Conservation (phyloP, 2,797 vertebrate species). For the Linurgus olivaceus region DNA sequence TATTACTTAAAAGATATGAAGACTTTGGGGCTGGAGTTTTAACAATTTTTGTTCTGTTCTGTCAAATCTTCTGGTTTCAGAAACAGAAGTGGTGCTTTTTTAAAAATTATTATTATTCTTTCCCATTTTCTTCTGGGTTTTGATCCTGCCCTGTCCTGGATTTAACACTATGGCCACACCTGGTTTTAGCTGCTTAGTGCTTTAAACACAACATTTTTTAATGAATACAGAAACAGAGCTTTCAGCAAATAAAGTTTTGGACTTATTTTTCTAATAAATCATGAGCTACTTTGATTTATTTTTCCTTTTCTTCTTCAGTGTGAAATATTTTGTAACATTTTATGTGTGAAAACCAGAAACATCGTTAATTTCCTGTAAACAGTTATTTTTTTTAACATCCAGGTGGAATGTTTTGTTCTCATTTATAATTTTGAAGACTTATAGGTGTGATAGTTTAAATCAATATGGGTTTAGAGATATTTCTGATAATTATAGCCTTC, state of each 20-base stretch:
- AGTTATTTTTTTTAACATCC: neutral
- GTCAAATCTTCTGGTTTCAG: neutral
- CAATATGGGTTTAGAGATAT: neutral
- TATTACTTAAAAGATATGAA: neutral
- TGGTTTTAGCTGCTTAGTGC: neutral
- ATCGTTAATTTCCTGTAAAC: neutral
- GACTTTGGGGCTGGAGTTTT: rapidly evolving
- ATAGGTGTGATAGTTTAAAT: neutral
- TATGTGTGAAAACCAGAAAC: neutral
- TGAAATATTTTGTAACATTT: neutral
- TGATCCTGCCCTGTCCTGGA: neutral
- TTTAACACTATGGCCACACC: neutral
- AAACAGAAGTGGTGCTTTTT: neutral
- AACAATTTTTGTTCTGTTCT: neutral
- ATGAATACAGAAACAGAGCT: neutral
- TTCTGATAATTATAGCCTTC: neutral
- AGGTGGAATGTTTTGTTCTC: neutral
- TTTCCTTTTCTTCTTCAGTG: neutral
- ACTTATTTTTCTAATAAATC: neutral
- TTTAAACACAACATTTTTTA: neutral
- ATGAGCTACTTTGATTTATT: neutral
- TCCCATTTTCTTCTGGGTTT: neutral
- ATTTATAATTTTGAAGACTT: neutral
- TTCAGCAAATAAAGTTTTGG: neutral
- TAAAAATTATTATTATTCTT: neutral